Conservation (phyloP, 2,797 vertebrate genomes). For the Salarias fasciatus region DNA sequence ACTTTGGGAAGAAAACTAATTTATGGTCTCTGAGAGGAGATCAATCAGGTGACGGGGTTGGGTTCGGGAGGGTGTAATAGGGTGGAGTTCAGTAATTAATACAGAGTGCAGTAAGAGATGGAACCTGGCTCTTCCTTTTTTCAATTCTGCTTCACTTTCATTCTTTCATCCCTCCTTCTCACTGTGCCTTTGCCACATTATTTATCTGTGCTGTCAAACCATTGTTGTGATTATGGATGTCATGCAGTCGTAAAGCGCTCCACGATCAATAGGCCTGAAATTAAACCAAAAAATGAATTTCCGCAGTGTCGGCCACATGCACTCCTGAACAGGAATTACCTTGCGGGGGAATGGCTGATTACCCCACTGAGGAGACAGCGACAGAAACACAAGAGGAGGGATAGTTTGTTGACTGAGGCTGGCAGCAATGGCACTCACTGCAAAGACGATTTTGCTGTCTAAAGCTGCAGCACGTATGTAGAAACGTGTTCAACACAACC, state of each 20-base stretch:
- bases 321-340: slow-evolving; percentile 81
- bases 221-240: slow-evolving; percentile 90
- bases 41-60: slow-evolving; percentile 79
- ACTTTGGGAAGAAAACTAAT: slow-evolving; percentile 78
- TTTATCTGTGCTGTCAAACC: slow-evolving; percentile 85
- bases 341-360: slow-evolving; percentile 74
- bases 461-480: slow-evolving; percentile 2
- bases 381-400: slow-evolving; percentile 54
- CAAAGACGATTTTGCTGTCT: neutral
- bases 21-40: slow-evolving; percentile 76
- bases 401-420: slow-evolving; percentile 40
- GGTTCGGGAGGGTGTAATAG: slow-evolving; percentile 54
- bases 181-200: slow-evolving; percentile 74
- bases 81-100: slow-evolving; percentile 80
- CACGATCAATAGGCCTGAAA: slow-evolving; percentile 88
- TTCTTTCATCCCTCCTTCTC: slow-evolving; percentile 60
- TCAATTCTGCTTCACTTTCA: slow-evolving; percentile 55
- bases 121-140: slow-evolving; percentile 62
- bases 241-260: slow-evolving; percentile 81
- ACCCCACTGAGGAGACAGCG: slow-evolving; percentile 63
- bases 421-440: slow-evolving; percentile 15
- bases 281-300: slow-evolving; percentile 89
- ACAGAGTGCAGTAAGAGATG: slow-evolving; percentile 78
- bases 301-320: slow-evolving; percentile 81
- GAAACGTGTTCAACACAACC: slow-evolving; percentile 1